Evolutionary conservation across 2,113 vertebrate genomes (phyloP).

Genomic region (Motacilla alba): DNA sequence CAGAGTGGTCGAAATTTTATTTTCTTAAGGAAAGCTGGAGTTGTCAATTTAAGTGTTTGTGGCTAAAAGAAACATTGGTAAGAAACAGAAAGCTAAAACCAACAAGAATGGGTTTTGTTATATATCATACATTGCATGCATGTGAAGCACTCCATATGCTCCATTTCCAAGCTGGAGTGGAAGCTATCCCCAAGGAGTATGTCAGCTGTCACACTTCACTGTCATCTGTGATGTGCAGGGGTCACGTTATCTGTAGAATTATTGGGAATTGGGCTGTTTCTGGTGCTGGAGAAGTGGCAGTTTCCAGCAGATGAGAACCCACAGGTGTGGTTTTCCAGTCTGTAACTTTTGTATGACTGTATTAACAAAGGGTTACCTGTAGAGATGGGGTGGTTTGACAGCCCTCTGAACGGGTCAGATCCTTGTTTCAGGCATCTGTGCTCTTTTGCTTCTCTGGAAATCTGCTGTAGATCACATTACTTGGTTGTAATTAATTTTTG

Average conservation of each 20-base stretch:
- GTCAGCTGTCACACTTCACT: not conserved
- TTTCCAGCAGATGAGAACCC: not conserved
- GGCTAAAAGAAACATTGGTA: not conserved
- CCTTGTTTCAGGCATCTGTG: not conserved
- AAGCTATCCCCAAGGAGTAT: not conserved
- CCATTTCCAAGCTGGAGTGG: not conserved
- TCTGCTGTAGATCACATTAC: not conserved
- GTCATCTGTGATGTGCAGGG: not conserved
- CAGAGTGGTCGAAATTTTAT: not conserved
- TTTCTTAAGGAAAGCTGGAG: not conserved
- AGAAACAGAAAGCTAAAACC: not conserved
- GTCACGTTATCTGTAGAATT: not conserved
- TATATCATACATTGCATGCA: rapidly evolving
- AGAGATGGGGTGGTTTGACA: not conserved
- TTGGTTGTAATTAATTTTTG: not conserved
- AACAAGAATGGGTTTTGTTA: not conserved
- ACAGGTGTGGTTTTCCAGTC: not conserved
- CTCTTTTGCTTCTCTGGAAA: not conserved
- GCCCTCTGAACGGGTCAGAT: not conserved
- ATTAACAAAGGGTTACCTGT: not conserved
- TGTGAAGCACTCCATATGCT: not conserved
- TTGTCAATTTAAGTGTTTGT: not conserved
- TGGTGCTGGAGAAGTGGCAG: not conserved
- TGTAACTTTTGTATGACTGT: not conserved
- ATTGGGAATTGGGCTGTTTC: not conserved